Base-by-base conservation (phyloP, 2,888 invertebrate species). In the Melanostoma mellinum region DNA sequence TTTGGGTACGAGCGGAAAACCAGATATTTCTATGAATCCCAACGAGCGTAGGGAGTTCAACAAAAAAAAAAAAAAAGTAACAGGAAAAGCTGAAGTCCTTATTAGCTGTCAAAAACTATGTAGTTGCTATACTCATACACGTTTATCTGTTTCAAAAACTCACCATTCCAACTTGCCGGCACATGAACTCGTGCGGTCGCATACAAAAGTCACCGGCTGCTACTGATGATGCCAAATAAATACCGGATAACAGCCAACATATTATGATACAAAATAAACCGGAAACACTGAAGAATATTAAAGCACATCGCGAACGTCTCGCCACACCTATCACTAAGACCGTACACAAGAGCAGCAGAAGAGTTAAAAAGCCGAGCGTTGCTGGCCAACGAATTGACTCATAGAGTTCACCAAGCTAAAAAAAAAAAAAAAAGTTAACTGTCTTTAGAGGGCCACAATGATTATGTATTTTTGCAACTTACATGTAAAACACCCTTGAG, bases 231-330 rank as follows among this genome's bases (percentile, higher is more conserved):
- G 96, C 96, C 87, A 97, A 93, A 92, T 98, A 97, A 87, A 97
- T 92, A 76, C 97, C 97, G 55, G 96, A 95, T 92, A 97, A 94
- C 89, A 97, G 93, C 96, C 97, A 98, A 87, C 97, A 97, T 61
- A 91, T 88, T 80, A 91, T 91, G 71, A 91, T 90, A 84, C 91
- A 91, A 86, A 91, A 91, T 56, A 96, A 92, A 46, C 95, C 95
- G 90, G 97, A 94, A 80, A 97, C 97, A 85, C 97, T 97, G 88
- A 97, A 97, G 93, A 96, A 95, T 89, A 98, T 96, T 81, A 98
- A 93, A 61, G 97, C 96, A 89, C 97, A 97, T 68, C 97, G 94
- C 56, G 97, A 97, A 76, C 91, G 89, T 63, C 91, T 88, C 33
- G 91, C 91, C 42, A 91, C 91, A n/a, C 91, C 91, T 86, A 91